Base-by-base conservation (phyloP, 1,140 invertebrate species). In the Pogonus chalceus region DNA sequence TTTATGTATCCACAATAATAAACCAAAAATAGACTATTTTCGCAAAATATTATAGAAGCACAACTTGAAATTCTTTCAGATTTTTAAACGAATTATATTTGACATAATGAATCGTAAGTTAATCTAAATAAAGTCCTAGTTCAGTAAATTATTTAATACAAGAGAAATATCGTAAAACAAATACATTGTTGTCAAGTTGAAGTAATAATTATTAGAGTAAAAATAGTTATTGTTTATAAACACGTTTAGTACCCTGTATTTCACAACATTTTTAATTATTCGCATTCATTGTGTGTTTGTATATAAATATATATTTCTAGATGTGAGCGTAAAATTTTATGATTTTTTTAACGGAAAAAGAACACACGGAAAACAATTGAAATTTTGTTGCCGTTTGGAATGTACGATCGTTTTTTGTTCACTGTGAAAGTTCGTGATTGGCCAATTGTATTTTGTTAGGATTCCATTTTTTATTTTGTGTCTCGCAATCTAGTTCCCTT, bases 401-500 rank as follows among this genome's bases (percentile, higher is more conserved):
- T 12, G 18, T 16, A 18, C 37, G 9, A 10, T 31, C 26, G 26
- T 31, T 4, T 43, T 10, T 43, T 43, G 37, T 43, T 43, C 37
- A 18, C 37, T 43, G 37, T 43, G 18, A 43, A 43, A 43, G 37
- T 43, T 16, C 18, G 9, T 43, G 37, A 43, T 43, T 43, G 37
- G 37, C 18, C 37, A 16, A 43, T 43, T 43, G 18, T 18, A 43
- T 43, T 43, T 43, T 43, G 37, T 43, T 43, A 43, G 18, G 18
- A 43, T 43, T 12, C 18, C 7, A n/a, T n/a, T n/a, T n/a, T n/a
- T n/a, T n/a, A n/a, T n/a, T n/a, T n/a, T n/a, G n/a, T n/a, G n/a
- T n/a, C n/a, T n/a, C n/a, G n/a, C n/a, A n/a, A n/a, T n/a, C n/a
- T n/a, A n/a, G n/a, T n/a, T n/a, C n/a, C n/a, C n/a, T n/a, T n/a